A percentile compares a stretch with the other conserved stretches of the same genome.
These are phyloP conservation scores for Periphyllus acericola DNA, from an alignment of 2,888 invertebrate species.

Conservation along the genomic window DNA sequence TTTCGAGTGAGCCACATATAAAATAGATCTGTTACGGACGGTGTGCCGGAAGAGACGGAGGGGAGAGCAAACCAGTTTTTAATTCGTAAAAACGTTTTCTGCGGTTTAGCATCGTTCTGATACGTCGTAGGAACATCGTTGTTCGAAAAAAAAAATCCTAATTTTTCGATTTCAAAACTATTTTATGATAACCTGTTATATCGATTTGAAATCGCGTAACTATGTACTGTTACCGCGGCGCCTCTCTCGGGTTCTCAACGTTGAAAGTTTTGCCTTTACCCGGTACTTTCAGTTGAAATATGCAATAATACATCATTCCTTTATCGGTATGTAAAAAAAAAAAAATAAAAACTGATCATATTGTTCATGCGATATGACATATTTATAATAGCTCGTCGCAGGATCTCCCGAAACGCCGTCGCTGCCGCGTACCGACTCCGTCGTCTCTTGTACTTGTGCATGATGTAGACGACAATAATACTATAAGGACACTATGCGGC, in stretches of 20 bases:
- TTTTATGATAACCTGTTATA: neutral
- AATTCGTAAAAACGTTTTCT: conserved; percentile 30
- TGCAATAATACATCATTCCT: too few relatives aligned
- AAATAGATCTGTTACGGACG: neutral
- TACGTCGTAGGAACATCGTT: neutral
- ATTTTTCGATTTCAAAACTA: conserved; percentile 1
- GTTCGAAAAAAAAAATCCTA: neutral
- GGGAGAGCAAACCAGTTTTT: conserved; percentile 30
- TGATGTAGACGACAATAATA: conserved; percentile 22
- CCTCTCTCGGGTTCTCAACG: neutral
- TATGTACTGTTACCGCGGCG: neutral
- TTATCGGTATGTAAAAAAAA: neutral
- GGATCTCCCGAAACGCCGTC: neutral
- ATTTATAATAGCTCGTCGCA: neutral
- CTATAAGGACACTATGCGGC: conserved; percentile 18
- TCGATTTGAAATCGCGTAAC: neutral
- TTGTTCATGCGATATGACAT: neutral
- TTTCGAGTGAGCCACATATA: neutral
- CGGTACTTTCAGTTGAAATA: neutral
- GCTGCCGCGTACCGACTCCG: neutral
- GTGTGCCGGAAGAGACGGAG: neutral
- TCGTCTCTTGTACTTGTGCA: neutral
- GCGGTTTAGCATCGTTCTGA: neutral
- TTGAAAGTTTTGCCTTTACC: neutral
- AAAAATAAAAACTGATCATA: neutral